Percentiles rank a stretch among this genome's conserved stretches.
phyloP scores from a whole-genome alignment of 2,888 invertebrate genomes.

The Acanthacorydalis orientalis region DNA sequence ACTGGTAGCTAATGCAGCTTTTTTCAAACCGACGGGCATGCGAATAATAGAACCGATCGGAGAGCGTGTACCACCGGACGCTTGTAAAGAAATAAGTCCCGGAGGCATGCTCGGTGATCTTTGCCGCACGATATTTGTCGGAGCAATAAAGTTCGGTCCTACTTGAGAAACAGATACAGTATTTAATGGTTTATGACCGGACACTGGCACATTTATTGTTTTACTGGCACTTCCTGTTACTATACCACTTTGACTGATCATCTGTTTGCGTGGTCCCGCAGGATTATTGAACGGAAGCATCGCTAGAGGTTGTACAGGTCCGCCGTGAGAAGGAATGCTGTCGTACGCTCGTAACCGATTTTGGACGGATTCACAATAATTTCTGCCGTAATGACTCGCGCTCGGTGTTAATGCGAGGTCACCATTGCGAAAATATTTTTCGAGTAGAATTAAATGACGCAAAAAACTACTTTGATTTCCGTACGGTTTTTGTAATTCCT shows the following conservation, averaged over 20 bases:
- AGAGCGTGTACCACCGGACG: slow-evolving; percentile 19
- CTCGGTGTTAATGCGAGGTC: slow-evolving; percentile 56
- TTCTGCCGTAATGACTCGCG: slow-evolving; percentile 56
- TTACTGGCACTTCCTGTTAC: slow-evolving; percentile 11
- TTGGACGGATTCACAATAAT: slow-evolving; percentile 65
- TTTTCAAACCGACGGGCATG: slow-evolving; percentile 15
- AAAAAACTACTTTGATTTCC: slow-evolving; percentile 77
- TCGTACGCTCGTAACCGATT: slow-evolving; percentile 65
- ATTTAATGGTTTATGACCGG: slow-evolving; percentile 19
- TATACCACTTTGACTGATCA: slow-evolving; percentile 15
- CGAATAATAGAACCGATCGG: slow-evolving; percentile 7
- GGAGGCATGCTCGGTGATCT: slow-evolving; percentile 17
- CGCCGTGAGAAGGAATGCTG: slow-evolving; percentile 28
- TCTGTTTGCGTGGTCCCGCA: slow-evolving; percentile 1
- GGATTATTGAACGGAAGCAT: slow-evolving; percentile 21
- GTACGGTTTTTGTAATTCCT: slow-evolving; percentile 68
- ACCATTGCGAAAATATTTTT: slow-evolving; percentile 70
- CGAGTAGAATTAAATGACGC: slow-evolving; percentile 60
- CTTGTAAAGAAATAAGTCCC: slow-evolving; percentile 21
- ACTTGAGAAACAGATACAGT: slow-evolving; percentile 7
- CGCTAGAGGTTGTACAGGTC: slow-evolving; percentile 19
- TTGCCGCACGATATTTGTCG: slow-evolving; percentile 9
- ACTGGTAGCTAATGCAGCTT: slow-evolving; percentile 16
- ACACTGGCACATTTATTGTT: slow-evolving; percentile 23
- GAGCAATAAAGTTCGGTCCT: slow-evolving; percentile 8